Evolutionary conservation across 53 echinoderm and acorn worm species (phyloP).

Genomic region (Astropecten irregularis): DNA sequence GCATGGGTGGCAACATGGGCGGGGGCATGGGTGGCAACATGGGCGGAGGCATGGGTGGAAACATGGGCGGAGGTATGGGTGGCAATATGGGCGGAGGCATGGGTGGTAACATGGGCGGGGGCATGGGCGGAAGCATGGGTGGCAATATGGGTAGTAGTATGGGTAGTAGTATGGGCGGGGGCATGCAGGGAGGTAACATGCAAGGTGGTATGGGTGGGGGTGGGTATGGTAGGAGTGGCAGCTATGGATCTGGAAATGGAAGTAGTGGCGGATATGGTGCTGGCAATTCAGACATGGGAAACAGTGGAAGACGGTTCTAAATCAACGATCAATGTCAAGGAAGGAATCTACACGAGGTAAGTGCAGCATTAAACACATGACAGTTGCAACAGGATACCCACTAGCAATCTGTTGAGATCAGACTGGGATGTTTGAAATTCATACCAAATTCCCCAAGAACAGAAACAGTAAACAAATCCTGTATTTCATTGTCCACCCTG

Average conservation of each 20-base stretch:
- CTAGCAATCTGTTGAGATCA: too few species aligned
- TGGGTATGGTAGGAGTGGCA: too few species aligned
- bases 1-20: slow-evolving; percentile 35
- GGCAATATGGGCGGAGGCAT: slow-evolving; percentile 51
- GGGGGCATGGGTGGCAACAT: slow-evolving; percentile 19
- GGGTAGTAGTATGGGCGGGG: slow-evolving; percentile 12
- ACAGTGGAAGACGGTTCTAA: slow-evolving; percentile 37
- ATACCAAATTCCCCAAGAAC: too few species aligned
- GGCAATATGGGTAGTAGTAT: slow-evolving; percentile 10
- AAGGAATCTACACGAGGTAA: too few species aligned
- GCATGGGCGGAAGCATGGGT: slow-evolving; percentile 42
- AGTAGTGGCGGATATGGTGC: slow-evolving; percentile 10
- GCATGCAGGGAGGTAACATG: not conserved
- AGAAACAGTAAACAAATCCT: too few species aligned
- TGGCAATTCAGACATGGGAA: slow-evolving; percentile 22
- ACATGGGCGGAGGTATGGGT: slow-evolving; percentile 54
- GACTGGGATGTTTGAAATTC: too few species aligned
- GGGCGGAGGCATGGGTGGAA: slow-evolving; percentile 11
- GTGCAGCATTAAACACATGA: too few species aligned
- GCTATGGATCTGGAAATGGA: not conserved
- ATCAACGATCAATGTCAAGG: not conserved
- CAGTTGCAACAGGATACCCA: too few species aligned
- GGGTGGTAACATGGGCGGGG: slow-evolving; percentile 24
- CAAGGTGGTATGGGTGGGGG: not conserved
- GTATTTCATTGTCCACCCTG: too few species aligned